These are phyloP conservation scores for Zaprionus nigranus DNA, from an alignment of 1,140 invertebrate species.

Conservation along the genomic window DNA sequence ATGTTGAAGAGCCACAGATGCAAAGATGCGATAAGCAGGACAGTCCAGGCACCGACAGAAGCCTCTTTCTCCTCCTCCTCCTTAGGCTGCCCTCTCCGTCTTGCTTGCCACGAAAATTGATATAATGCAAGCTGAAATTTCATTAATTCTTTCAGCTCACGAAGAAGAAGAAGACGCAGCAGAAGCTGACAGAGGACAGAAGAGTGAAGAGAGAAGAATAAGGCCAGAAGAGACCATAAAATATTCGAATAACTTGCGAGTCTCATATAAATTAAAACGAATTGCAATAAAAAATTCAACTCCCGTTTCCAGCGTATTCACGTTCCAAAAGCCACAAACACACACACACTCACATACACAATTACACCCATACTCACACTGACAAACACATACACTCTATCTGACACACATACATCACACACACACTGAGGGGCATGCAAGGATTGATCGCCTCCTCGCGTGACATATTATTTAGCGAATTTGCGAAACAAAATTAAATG, in stretches of 20 bases:
- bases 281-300: conserved; percentile 76
- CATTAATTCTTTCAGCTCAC: conserved; percentile 42
- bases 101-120: conserved; percentile 32
- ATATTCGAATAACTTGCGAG: conserved; percentile 60
- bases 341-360: conserved; percentile 5
- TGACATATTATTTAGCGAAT: conserved; percentile 81
- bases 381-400: not conserved
- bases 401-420: not conserved
- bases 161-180: conserved; percentile 16
- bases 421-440: conserved; percentile 21
- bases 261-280: conserved; percentile 68
- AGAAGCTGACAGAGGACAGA: conserved; percentile 3
- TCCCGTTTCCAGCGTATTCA: conserved; percentile 58
- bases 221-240: conserved; percentile 36
- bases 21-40: conserved; percentile 35
- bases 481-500: conserved; percentile 51
- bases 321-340: conserved; percentile 28
- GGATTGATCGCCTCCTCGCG: conserved; percentile 74
- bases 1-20: conserved; percentile 36
- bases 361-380: not conserved
- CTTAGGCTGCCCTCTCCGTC: not conserved
- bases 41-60: not conserved
- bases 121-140: conserved; percentile 54
- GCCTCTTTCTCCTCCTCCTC: not conserved
- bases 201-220: not conserved